Evolutionary conservation across 2,797 vertebrate species (phyloP).

Genomic region (Chelon auratus): DNA sequence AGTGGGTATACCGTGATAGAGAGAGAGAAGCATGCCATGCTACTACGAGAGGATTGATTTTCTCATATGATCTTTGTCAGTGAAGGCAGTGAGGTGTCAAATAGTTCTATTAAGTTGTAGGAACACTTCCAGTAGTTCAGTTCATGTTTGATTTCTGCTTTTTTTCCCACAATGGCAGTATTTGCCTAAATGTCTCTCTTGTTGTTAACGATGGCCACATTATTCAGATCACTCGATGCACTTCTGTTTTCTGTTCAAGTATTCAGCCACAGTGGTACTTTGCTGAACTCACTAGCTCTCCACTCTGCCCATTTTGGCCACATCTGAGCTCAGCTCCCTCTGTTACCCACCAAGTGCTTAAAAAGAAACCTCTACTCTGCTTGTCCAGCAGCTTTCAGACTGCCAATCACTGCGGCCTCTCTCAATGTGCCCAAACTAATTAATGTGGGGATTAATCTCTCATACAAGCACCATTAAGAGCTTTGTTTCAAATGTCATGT

Average conservation of each 20-base stretch:
- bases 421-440: slow-evolving; percentile 83
- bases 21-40: too few species aligned
- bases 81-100: slow-evolving; percentile 2
- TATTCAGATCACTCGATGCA: slow-evolving; percentile 25
- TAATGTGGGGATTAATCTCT: slow-evolving; percentile 67
- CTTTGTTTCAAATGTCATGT: slow-evolving; percentile 44
- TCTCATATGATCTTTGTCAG: not conserved
- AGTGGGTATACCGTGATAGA: too few species aligned
- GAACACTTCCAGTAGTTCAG: not conserved
- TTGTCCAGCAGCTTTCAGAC: slow-evolving; percentile 87
- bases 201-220: slow-evolving; percentile 29
- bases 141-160: slow-evolving; percentile 31
- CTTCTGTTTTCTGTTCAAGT: slow-evolving; percentile 55
- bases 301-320: slow-evolving; percentile 69
- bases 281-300: slow-evolving; percentile 76
- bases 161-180: slow-evolving; percentile 13
- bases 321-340: slow-evolving; percentile 78
- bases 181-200: slow-evolving; percentile 26
- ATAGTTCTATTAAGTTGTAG: slow-evolving; percentile 7
- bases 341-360: slow-evolving; percentile 89
- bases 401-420: slow-evolving; percentile 86
- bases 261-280: slow-evolving; percentile 71
- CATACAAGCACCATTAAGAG: slow-evolving; percentile 51
- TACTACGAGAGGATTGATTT: not conserved
- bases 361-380: slow-evolving; percentile 80